phyloP scores from a whole-genome alignment of 2,797 vertebrate species.

The Pipistrellus nathusii region DNA sequence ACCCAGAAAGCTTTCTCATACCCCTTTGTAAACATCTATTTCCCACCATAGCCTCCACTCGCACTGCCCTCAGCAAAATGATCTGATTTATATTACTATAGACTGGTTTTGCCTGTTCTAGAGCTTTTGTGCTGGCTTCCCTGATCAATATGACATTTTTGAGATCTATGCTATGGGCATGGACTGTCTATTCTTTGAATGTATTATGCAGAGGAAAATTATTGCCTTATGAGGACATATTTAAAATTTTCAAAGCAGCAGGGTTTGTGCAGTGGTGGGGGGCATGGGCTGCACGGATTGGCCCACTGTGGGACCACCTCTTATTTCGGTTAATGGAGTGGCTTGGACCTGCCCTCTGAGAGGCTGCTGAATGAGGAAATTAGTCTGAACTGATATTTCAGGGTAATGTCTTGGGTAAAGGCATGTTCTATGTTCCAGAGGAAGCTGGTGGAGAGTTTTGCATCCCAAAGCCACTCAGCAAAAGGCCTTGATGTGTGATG shows the following conservation, averaged over 20 bases:
- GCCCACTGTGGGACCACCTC: too few relatives aligned
- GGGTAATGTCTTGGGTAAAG: too few relatives aligned
- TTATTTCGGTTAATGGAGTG: too few relatives aligned
- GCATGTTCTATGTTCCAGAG: too few relatives aligned
- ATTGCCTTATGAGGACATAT: not conserved
- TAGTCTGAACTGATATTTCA: too few relatives aligned
- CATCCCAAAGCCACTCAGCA: too few relatives aligned
- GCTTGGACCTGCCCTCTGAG: too few relatives aligned
- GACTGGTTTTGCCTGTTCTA: not conserved
- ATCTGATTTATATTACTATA: not conserved
- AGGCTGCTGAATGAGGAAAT: too few relatives aligned
- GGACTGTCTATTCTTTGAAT: not conserved
- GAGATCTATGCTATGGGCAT: not conserved
- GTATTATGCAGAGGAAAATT: not conserved
- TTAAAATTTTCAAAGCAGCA: conserved; percentile 9
- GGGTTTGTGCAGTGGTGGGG: not conserved
- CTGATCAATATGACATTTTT: not conserved
- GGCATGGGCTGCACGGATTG: too few relatives aligned
- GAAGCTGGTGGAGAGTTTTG: too few relatives aligned
- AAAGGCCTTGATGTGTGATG: too few relatives aligned
- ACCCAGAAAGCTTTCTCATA: not conserved
- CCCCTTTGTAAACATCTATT: not conserved
- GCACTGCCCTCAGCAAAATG: not conserved
- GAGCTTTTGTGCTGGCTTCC: not conserved
- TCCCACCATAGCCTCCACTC: not conserved